Conservation (phyloP, 2,797 vertebrate genomes). For the Acanthornis magna region DNA sequence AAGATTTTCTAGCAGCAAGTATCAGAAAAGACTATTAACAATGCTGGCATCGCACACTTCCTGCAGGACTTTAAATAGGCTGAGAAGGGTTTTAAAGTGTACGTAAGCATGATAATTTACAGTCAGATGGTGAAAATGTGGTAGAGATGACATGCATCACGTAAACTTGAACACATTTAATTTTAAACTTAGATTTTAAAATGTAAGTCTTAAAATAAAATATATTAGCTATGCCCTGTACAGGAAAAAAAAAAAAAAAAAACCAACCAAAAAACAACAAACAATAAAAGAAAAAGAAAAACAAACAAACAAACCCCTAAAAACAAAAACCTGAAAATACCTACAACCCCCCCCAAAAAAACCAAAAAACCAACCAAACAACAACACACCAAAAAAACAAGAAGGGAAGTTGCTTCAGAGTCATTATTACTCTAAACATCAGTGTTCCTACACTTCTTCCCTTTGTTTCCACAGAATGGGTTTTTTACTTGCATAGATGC, state of each 20-base stretch:
- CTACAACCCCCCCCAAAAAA: not conserved
- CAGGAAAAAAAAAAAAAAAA: not conserved
- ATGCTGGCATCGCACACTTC: not conserved
- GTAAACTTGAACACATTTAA: not conserved
- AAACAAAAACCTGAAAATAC: not conserved
- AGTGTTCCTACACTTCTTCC: not conserved
- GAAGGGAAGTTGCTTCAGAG: not conserved
- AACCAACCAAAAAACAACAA: not conserved
- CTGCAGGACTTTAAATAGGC: not conserved
- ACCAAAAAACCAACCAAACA: not conserved
- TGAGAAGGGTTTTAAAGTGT: not conserved
- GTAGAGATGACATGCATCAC: not conserved
- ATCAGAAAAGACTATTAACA: not conserved
- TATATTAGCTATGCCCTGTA: not conserved
- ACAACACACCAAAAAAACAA: not conserved
- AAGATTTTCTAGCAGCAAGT: not conserved
- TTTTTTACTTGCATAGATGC: not conserved
- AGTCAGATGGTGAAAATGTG: not conserved
- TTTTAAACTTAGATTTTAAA: not conserved
- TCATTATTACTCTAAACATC: not conserved
- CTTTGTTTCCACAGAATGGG: accelerated
- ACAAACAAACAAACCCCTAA: not conserved
- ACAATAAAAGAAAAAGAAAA: not conserved
- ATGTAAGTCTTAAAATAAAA: not conserved
- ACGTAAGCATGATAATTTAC: not conserved